Evolutionary conservation across 1,140 invertebrate species (phyloP), one percentile per base, ranked within the genome.

Genomic region (Metaphire vulgaris): DNA sequence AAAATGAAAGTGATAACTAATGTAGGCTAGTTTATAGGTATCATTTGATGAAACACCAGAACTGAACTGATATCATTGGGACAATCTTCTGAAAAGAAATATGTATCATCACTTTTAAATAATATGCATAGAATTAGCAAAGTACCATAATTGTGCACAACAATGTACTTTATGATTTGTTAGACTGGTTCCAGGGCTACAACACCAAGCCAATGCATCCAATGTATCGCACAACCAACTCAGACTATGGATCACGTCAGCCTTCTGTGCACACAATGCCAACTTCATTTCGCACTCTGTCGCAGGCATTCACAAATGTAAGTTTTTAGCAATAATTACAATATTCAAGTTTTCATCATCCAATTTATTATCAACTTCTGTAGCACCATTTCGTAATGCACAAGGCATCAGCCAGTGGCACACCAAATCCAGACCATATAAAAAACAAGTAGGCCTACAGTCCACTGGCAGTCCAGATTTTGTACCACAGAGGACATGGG

Each of bases 161-260:
- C 41, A 56, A 12, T 56, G 6, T 21, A 56, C 6, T 56, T 56
- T 56, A 6, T 56, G 41, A 56, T 56, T 56, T 56, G 21, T 56
- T 56, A 72, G 70, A 72, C 21, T 72, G 70, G 70, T 72, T 72
- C 70, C 28, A 72, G 41, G 70, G 70, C 33, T 72, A 72, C 32
- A 28, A 32, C 2, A 32, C 28, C 29, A 72, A 34, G 70, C 41
- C 70, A 6, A 32, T 72, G 30, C 70, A 72, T 32, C 70, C 70
- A 1, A 72, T 72, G 70, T 72, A 72, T 72, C 70, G 70, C 33
- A 72, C 70, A 72, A 72, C 70, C 0, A 72, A 34, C 70, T 72
- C 70, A 72, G 70, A 72, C 29, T 72, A 72, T 26, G 70, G 70
- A 16, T 32, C 70, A 1, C 26, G 70, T 29, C 28, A 29, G 41